A percentile compares a stretch with the other conserved stretches of the same genome.
phyloP scores from a whole-genome alignment of 35 echinoderm and acorn worm genomes.

The Eucidaris tribuloides region DNA sequence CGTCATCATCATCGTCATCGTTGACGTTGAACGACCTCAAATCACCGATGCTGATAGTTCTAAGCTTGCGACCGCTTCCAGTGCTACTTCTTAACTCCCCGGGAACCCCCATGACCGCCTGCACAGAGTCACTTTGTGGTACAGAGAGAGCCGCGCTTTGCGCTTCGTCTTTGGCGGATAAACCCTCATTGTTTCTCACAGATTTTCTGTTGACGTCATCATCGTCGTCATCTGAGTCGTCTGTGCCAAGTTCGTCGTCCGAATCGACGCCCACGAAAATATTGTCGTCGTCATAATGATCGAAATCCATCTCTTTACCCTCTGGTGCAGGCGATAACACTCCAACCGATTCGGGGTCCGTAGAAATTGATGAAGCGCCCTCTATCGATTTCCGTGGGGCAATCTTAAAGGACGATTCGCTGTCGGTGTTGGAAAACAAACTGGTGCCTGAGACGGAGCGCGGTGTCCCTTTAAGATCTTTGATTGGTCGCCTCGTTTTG shows the following conservation, averaged over 20 bases:
- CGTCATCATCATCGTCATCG: neutral
- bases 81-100: neutral
- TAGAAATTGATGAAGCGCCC: neutral
- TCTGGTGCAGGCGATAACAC: neutral
- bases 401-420: neutral
- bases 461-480: neutral
- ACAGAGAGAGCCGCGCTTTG: too few species aligned
- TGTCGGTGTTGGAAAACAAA: neutral
- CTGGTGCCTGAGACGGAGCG: conserved; percentile 1
- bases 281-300: neutral
- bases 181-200: too few species aligned
- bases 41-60: conserved; percentile 29
- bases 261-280: neutral
- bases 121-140: too few species aligned
- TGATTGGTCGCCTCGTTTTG: neutral
- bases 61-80: neutral
- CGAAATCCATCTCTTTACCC: neutral
- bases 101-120: neutral
- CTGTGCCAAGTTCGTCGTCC: neutral
- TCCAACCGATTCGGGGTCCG: neutral
- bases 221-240: neutral
- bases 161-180: too few species aligned
- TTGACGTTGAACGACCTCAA: neutral
- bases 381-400: neutral
- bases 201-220: neutral